Evolutionary conservation across 1,140 invertebrate species (phyloP).

Genomic region (Cepaea nemoralis): DNA sequence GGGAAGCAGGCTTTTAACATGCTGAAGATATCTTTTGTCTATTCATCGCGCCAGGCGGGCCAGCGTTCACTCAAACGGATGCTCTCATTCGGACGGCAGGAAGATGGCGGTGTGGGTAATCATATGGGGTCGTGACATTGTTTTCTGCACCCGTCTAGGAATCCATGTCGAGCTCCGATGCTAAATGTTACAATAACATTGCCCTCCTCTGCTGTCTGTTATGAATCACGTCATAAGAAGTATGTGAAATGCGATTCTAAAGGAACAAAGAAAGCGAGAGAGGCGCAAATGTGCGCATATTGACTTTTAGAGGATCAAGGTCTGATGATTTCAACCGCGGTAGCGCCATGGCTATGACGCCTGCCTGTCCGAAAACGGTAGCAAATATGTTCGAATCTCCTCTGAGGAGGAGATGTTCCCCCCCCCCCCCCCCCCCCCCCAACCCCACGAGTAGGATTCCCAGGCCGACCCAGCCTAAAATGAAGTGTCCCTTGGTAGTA

Average conservation of each 20-base stretch:
- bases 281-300: neutral
- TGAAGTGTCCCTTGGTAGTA: too few species aligned
- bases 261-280: neutral
- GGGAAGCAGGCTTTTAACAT: conserved; percentile 12
- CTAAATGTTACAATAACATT: conserved; percentile 2
- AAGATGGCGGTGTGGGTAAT: neutral
- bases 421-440: too few species aligned
- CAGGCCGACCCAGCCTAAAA: too few species aligned
- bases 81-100: neutral
- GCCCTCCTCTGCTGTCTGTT: neutral
- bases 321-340: too few species aligned
- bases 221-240: neutral
- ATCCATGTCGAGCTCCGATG: neutral
- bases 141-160: neutral
- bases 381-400: too few species aligned
- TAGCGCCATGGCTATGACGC: too few species aligned
- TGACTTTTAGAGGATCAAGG: neutral
- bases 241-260: neutral
- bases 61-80: neutral
- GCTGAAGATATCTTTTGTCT: neutral
- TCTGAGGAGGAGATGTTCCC: too few species aligned
- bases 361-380: too few species aligned
- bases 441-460: too few species aligned
- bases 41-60: neutral
- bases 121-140: neutral